Conservation (phyloP, 2,113 vertebrate genomes). For the human (Homo sapiens) region DNA sequence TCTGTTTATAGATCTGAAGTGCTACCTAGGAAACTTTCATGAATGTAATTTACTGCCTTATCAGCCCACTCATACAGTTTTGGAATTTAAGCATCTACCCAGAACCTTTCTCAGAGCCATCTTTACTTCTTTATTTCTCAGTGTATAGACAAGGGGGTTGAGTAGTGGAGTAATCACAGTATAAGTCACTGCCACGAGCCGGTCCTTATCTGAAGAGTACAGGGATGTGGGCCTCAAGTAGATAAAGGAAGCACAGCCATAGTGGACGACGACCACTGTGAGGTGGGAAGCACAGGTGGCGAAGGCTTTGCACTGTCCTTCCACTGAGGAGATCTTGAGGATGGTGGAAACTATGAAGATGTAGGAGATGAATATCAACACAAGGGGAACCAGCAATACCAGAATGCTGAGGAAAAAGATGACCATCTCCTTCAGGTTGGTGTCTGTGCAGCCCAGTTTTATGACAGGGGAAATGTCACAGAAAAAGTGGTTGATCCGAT, state of each 20-base stretch:
- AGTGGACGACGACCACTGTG: constrained; percentile 56
- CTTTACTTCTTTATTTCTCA: constrained; percentile 70
- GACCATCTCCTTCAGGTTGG: constrained; percentile 51
- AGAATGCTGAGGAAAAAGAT: constrained; percentile 69
- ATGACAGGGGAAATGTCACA: constrained; percentile 65
- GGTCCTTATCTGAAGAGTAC: constrained; percentile 49
- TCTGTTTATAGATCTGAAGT: neutral
- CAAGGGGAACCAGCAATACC: constrained; percentile 57
- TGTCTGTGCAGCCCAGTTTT: constrained; percentile 64
- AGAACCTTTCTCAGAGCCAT: constrained; percentile 33
- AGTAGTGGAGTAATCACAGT: constrained; percentile 60
- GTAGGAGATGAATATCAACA: constrained; percentile 61
- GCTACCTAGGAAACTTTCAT: neutral
- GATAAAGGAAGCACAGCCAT: constrained; percentile 61
- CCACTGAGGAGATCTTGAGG: constrained; percentile 57
- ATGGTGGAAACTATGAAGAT: constrained; percentile 65
- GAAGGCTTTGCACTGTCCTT: constrained; percentile 61
- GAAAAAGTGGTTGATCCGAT: constrained; percentile 60
- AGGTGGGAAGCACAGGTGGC: constrained; percentile 72
- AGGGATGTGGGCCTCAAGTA: constrained; percentile 58
- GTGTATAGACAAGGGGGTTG: constrained; percentile 57
- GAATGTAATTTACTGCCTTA: neutral
- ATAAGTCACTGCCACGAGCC: constrained; percentile 59
- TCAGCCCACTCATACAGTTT: neutral
- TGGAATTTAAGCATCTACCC: neutral